Base-by-base conservation (phyloP, 2,888 invertebrate species). In the Tenthredo scrophulariae region DNA sequence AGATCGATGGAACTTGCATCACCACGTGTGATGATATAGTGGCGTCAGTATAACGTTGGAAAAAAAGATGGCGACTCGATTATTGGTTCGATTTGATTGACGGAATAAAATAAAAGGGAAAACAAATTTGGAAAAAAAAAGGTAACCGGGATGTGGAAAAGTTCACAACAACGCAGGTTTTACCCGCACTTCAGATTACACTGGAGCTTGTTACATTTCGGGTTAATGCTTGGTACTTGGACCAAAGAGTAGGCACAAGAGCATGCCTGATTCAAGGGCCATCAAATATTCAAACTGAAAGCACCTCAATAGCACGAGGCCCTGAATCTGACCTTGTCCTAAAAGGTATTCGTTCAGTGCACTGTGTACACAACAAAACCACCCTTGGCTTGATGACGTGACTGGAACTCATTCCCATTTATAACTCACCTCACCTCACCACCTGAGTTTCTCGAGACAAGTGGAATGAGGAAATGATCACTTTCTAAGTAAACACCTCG, bases 211-310 rank as follows among this genome's bases (percentile, higher is more conserved):
- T 62, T 62, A 62, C 62, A 62, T 62, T 62, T 26, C 4, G 26
- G 3, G 62, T 0, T 0, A 62, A 62, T 62, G 62, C 54, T n/a
- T 13, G 62, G 26, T 62, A 62, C 26, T 62, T 26, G 5, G 22
- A 26, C 77, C 6, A 5, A 26, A 67, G 33, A 33, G 67, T 33
- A 50, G 75, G 29, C 50, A 77, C 29, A 29, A 77, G 75, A 15
- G 54, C 40, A 50, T 72, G 18, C 77, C 50, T 67, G 29, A 70
- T 58, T 46, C 77, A 33, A 50, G 77, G 18, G 7, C 18, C 54
- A 77, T 77, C 29, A 77, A 77, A 77, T 54, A 77, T 77, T 77
- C 77, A 77, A 50, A 50, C 46, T 29, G 46, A 77, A 77, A 77
- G 29, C 77, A 18, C 33, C 46, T 77, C 18, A 54, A 77, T 50